Conservation (phyloP, 2,113 vertebrate genomes). For the Proterorhinus semilunaris region DNA sequence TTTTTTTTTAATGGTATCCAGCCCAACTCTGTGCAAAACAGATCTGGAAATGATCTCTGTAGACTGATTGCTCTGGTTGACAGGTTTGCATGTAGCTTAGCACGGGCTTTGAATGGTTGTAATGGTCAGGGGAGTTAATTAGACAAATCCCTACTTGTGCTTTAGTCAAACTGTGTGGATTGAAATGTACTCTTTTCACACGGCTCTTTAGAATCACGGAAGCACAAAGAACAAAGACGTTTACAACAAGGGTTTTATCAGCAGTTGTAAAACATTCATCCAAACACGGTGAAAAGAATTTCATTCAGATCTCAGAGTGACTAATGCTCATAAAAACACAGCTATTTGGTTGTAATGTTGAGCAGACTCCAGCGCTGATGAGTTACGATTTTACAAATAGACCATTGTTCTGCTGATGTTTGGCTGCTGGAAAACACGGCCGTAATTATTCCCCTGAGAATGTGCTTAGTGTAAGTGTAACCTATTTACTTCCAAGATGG, state of each 20-base stretch:
- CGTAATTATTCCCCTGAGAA: conserved; percentile 55
- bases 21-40: no score
- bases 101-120: not conserved
- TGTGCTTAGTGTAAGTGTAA: conserved; percentile 31
- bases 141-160: no score
- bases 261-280: conserved; percentile 3
- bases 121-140: not conserved
- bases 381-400: conserved; percentile 51
- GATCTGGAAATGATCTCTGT: no score
- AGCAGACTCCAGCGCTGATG: conserved; percentile 44
- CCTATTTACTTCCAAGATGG: conserved; percentile 58
- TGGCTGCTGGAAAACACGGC: conserved; percentile 41
- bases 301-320: conserved; percentile 27
- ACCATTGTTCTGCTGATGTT: conserved; percentile 46
- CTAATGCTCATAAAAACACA: conserved; percentile 26
- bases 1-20: no score
- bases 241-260: not conserved
- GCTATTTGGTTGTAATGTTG: conserved; percentile 35
- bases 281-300: conserved; percentile 8
- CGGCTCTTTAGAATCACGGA: not conserved
- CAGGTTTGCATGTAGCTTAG: not conserved
- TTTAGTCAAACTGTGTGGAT: not conserved
- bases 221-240: not conserved
- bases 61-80: no score
- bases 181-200: not conserved